These are phyloP conservation scores for Aphaenogaster rudis DNA, from an alignment of 1,140 invertebrate species.

Conservation along the genomic window DNA sequence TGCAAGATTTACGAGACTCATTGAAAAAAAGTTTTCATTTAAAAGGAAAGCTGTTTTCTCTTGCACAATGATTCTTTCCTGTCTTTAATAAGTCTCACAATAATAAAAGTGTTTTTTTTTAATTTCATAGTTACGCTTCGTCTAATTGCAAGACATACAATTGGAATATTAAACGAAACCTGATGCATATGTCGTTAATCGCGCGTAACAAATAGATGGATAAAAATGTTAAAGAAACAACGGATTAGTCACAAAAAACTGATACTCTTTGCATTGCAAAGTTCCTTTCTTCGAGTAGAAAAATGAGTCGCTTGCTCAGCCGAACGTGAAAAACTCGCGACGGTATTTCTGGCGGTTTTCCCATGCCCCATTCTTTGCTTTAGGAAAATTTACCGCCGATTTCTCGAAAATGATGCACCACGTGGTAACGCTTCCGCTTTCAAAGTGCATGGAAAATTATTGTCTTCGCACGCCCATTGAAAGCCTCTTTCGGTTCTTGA, in stretches of 20 bases:
- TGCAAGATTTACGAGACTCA: neutral
- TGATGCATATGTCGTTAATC: neutral
- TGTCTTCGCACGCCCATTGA: slow-evolving; percentile 20
- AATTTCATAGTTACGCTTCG: neutral
- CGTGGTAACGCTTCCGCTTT: neutral
- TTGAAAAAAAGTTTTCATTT: neutral
- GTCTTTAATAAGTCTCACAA: neutral
- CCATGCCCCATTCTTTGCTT: slow-evolving; percentile 16
- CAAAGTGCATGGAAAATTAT: slow-evolving; percentile 45
- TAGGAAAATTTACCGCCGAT: slow-evolving; percentile 52
- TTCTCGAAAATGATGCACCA: slow-evolving; percentile 23
- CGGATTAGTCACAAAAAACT: slow-evolving; percentile 29
- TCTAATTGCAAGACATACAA: neutral
- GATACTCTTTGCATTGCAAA: slow-evolving; percentile 16
- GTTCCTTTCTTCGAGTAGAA: slow-evolving; percentile 10
- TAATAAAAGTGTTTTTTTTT: slow-evolving; percentile 12
- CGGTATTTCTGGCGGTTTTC: slow-evolving; percentile 40
- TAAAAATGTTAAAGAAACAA: neutral
- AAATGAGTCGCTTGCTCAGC: slow-evolving; percentile 31
- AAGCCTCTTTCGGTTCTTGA: neutral
- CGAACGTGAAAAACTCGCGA: slow-evolving; percentile 47
- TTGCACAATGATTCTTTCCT: neutral
- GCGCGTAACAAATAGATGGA: neutral
- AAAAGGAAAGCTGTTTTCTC: slow-evolving; percentile 3
- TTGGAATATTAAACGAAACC: neutral